Evolutionary conservation across 2,113 vertebrate species (phyloP).

Genomic region (Blennius ocellaris): DNA sequence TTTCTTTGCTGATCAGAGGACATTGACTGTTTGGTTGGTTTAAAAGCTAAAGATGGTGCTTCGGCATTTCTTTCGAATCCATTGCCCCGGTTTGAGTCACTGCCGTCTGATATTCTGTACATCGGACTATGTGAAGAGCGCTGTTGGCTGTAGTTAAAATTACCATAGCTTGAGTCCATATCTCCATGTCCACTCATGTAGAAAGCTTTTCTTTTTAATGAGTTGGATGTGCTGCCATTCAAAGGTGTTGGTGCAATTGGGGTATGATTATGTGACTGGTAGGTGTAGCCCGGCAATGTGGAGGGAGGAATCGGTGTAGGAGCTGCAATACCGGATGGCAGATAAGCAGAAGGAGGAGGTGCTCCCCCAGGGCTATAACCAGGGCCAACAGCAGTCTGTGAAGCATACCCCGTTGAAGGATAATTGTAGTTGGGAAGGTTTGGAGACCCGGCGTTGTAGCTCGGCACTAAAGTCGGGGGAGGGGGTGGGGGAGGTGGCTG

Average conservation of each 20-base stretch:
- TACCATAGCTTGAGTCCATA: conserved; percentile 96
- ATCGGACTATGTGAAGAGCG: conserved; percentile 97
- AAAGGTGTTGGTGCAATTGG: conserved; percentile 94
- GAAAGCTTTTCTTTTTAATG: conserved; percentile 99
- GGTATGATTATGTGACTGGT: conserved; percentile 93
- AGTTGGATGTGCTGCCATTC: conserved; percentile 94
- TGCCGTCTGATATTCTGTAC: conserved; percentile 96
- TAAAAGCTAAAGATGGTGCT: conserved; percentile 93
- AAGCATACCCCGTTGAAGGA: conserved; percentile 92
- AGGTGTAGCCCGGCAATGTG: conserved; percentile 94
- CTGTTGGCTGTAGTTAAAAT: conserved; percentile 98
- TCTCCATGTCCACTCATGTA: conserved; percentile 99
- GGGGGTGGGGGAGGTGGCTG: conserved; percentile 92
- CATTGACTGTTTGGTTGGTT: conserved; percentile 96
- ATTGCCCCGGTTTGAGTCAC: conserved; percentile 93
- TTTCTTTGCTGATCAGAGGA: conserved; percentile 95
- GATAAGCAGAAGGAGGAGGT: conserved; percentile 92
- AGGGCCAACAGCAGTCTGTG: conserved; percentile 93
- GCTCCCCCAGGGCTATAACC: conserved; percentile 95
- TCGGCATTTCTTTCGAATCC: conserved; percentile 96
- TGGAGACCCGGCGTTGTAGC: conserved; percentile 93
- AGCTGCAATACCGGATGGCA: conserved; percentile 96
- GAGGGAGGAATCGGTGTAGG: conserved; percentile 95
- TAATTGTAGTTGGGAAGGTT: conserved; percentile 97
- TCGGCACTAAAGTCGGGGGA: conserved; percentile 91